Base-by-base conservation (phyloP, 2,888 invertebrate genomes). In the Hypsopygia costalis region DNA sequence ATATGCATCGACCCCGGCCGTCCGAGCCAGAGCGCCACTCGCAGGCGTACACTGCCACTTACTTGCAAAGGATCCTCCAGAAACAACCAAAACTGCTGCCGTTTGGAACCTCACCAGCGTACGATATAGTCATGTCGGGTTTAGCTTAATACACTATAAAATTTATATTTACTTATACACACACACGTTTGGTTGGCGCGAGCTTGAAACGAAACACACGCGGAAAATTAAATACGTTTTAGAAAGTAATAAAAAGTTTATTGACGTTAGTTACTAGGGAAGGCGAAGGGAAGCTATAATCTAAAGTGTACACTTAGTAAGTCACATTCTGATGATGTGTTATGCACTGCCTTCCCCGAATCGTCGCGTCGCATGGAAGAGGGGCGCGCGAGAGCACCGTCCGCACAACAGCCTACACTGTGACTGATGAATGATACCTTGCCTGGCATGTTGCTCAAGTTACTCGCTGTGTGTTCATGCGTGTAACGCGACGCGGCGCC, bases 81-180 rank as follows among this genome's bases (percentile, higher is more conserved):
- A 97, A 97, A 86, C 96, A 96, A 74, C 96, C 96, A 75, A 97
- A 97, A 87, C 94, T 95, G 90, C 96, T 96, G 74, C 96, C 96
- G 81, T 96, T 96, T 57, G 96, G 96, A 69, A 96, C 96, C 85
- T 95, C 94, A 69, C 95, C 95, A 64, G 95, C 94, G 89, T 96
- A 97, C 44, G 96, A 95, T 72, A 97, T 93, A 70, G 96, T 96
- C 97, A 97, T 97, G 71, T 71, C 70, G 74, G 67, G 62, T 69
- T 63, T 58, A 65, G 58, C 62, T 73, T 68, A 65, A 69, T 60
- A 69, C 76, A 75, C 77, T 69, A 70, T 69, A 60, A 67, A 71
- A 74, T 81, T 76, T 71, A 74, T 82, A 83, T 82, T 81, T 81
- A 81, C 80, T 67, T 73, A 81, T 68, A 83, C 77, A 81, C 80